These are phyloP conservation scores for Acarapis woodi DNA, from an alignment of 1,140 invertebrate species.

Conservation along the genomic window DNA sequence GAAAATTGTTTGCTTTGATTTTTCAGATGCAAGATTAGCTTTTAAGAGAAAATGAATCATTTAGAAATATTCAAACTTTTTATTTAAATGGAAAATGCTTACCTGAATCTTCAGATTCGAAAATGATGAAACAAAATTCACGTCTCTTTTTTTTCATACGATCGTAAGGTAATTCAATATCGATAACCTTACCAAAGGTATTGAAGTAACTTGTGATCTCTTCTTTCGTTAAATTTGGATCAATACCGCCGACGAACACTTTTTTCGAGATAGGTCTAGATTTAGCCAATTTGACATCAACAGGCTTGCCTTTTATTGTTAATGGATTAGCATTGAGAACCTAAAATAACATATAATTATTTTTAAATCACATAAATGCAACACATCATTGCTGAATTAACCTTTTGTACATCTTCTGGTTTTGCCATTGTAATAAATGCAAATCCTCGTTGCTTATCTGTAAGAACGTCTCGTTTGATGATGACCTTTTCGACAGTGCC, in stretches of 20 bases:
- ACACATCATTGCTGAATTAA: slow-evolving; percentile 17
- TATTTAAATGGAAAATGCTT: no score
- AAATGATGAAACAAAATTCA: slow-evolving; percentile 80
- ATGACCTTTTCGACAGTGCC: slow-evolving; percentile 75
- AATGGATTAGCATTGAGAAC: slow-evolving; percentile 42
- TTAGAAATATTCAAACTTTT: no score
- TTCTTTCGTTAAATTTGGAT: slow-evolving; percentile 58
- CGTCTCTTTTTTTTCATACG: slow-evolving; percentile 81
- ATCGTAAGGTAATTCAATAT: slow-evolving; percentile 82
- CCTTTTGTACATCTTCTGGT: slow-evolving; percentile 62
- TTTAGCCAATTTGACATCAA: slow-evolving; percentile 79
- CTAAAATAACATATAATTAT: slow-evolving; percentile 16
- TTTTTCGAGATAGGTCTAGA: slow-evolving; percentile 50
- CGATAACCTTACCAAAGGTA: slow-evolving; percentile 64
- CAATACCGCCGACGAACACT: slow-evolving; percentile 76
- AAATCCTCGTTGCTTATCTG: slow-evolving; percentile 60
- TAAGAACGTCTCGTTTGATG: slow-evolving; percentile 73
- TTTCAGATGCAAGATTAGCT: not conserved
- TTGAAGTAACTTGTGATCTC: slow-evolving; percentile 69
- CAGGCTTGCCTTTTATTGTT: slow-evolving; percentile 72
- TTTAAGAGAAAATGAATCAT: no score
- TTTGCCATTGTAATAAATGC: slow-evolving; percentile 76
- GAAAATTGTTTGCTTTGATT: not conserved
- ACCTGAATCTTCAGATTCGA: slow-evolving; percentile 70
- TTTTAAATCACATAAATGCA: not conserved